phyloP scores from a whole-genome alignment of 2,797 vertebrate species.

The Poeciliopsis paucimaculata region DNA sequence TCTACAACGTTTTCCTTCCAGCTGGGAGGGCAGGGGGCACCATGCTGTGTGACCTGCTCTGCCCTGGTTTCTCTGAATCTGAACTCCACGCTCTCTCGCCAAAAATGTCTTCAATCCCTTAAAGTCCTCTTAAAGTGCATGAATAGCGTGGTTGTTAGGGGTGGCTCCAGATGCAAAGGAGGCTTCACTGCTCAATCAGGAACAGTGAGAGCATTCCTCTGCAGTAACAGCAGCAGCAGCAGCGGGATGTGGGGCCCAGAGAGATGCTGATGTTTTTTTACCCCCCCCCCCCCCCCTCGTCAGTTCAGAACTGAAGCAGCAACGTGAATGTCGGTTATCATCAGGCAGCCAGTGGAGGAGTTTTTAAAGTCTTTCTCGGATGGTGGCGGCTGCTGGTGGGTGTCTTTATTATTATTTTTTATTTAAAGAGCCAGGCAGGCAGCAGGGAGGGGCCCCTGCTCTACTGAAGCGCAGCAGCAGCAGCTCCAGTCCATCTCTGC shows the following conservation, averaged over 20 bases:
- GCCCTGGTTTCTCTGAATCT: conserved; percentile 24
- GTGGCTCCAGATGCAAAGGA: neutral
- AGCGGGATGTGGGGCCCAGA: conserved; percentile 20
- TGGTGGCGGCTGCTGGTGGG: conserved; percentile 32
- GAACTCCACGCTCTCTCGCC: neutral
- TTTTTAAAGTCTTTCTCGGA: conserved; percentile 26
- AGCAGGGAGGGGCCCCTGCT: conserved; percentile 70
- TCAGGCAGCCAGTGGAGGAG: conserved; percentile 28
- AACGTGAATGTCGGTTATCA: conserved; percentile 35
- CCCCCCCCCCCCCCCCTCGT: conserved; percentile 14
- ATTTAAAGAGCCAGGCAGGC: conserved; percentile 63
- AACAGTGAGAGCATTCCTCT: conserved; percentile 31
- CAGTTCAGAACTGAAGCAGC: conserved; percentile 41
- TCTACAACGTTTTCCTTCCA: neutral
- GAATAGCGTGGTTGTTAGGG: conserved; percentile 8
- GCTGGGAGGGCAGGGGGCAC: neutral
- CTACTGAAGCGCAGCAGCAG: conserved; percentile 44
- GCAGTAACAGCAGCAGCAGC: conserved; percentile 30
- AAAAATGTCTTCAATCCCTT: conserved; percentile 33
- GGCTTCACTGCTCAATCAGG: conserved; percentile 2
- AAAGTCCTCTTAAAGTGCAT: conserved; percentile 17
- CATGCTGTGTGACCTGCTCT: conserved; percentile 20
- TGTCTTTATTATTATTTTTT: neutral
- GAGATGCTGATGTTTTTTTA: conserved; percentile 4
- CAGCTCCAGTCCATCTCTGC: conserved; percentile 40